A percentile compares a stretch with the other conserved stretches of the same genome.
phyloP scores from a whole-genome alignment of 2,797 vertebrate genomes.

The Pampus argenteus region DNA sequence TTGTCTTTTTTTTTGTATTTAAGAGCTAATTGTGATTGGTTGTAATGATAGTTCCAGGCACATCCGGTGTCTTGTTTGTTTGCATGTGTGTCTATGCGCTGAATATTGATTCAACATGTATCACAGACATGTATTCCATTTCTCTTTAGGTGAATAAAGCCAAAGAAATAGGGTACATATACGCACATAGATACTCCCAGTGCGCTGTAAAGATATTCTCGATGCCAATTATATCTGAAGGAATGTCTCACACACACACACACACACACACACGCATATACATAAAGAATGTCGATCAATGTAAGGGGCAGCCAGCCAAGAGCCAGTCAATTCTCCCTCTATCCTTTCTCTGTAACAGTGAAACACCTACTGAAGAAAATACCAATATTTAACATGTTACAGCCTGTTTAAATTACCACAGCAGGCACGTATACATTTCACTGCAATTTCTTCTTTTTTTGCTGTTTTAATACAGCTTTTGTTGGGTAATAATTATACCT shows the following conservation, averaged over 20 bases:
- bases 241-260: slow-evolving; percentile 51
- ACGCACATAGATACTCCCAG: slow-evolving; percentile 36
- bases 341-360: slow-evolving; percentile 26
- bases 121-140: slow-evolving; percentile 19
- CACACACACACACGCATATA: slow-evolving; percentile 26
- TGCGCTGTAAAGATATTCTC: slow-evolving; percentile 53
- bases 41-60: slow-evolving; percentile 28
- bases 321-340: slow-evolving; percentile 61
- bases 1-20: slow-evolving; percentile 19
- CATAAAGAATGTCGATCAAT: slow-evolving; percentile 67
- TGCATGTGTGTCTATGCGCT: slow-evolving; percentile 11
- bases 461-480: not conserved
- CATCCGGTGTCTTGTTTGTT: slow-evolving; percentile 18
- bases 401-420: slow-evolving; percentile 36
- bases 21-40: slow-evolving; percentile 30
- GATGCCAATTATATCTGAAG: slow-evolving; percentile 70
- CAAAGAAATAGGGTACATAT: slow-evolving; percentile 22
- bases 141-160: slow-evolving; percentile 41
- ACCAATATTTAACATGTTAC: slow-evolving; percentile 53
- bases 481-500: not conserved
- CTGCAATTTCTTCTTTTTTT: not conserved
- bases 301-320: slow-evolving; percentile 66
- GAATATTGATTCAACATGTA: slow-evolving; percentile 46
- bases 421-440: not conserved
- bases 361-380: slow-evolving; percentile 30